These are phyloP conservation scores for Indicator indicator DNA, from an alignment of 2,113 vertebrate species.

Conservation along the genomic window DNA sequence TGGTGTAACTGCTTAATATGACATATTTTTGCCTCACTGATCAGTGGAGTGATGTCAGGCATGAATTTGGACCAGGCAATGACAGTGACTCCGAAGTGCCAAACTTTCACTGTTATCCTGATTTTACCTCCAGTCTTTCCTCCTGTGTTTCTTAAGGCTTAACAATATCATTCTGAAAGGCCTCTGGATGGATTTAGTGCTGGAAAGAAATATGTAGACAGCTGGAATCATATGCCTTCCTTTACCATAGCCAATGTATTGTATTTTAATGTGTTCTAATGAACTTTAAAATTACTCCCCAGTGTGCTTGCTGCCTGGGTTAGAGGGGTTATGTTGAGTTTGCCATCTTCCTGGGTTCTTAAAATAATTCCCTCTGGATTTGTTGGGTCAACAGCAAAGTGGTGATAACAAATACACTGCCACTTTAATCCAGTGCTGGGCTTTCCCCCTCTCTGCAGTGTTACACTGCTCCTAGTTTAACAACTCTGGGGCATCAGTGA, in stretches of 20 bases:
- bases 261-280: constrained; percentile 64
- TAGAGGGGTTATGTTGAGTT: constrained; percentile 50
- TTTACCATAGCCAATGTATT: constrained; percentile 30
- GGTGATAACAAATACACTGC: background rate
- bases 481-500: background rate
- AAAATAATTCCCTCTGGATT: constrained; percentile 26
- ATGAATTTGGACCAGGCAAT: constrained; percentile 53
- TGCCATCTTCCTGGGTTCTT: background rate
- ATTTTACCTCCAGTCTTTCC: constrained; percentile 37
- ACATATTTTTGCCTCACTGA: constrained; percentile 24
- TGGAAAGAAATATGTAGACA: constrained; percentile 53
- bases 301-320: constrained; percentile 24
- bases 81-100: constrained; percentile 28
- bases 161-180: constrained; percentile 54
- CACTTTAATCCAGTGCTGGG: background rate
- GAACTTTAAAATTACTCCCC: constrained; percentile 50
- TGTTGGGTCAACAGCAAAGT: constrained; percentile 7
- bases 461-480: background rate
- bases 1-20: background rate
- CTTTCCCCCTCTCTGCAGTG: background rate
- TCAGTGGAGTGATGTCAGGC: background rate
- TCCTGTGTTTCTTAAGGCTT: constrained; percentile 23
- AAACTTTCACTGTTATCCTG: constrained; percentile 28
- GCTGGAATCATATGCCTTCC: constrained; percentile 32
- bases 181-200: constrained; percentile 51